Conservation (phyloP, 2,797 vertebrate species). For the Gallinago nigripennis region DNA sequence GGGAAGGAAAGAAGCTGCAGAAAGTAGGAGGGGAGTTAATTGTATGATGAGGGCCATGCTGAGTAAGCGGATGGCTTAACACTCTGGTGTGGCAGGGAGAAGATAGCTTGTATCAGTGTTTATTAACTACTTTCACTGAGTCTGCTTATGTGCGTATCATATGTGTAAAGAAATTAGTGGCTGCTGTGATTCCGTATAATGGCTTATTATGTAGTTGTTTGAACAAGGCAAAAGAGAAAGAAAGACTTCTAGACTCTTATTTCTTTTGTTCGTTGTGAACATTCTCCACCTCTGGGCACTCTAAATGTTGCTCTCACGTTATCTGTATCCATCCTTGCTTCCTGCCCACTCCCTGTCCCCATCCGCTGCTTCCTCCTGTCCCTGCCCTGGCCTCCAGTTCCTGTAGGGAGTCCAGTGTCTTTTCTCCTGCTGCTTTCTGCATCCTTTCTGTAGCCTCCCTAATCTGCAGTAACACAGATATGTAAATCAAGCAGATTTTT, state of each 20-base stretch:
- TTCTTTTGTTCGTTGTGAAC: background rate
- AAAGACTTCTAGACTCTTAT: background rate
- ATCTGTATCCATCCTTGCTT: background rate
- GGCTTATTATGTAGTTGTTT: background rate
- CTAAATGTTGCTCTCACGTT: background rate
- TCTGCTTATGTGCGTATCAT: background rate
- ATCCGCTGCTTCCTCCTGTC: background rate
- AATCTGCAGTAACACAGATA: background rate
- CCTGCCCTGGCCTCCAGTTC: background rate
- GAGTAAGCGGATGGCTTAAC: background rate
- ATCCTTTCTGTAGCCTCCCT: background rate
- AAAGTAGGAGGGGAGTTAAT: conserved; percentile 27
- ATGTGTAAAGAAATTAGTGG: background rate
- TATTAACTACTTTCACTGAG: background rate
- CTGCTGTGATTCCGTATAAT: background rate
- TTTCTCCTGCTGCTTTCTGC: background rate
- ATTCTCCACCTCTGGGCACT: background rate
- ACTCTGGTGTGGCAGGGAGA: background rate
- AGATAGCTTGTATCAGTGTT: background rate
- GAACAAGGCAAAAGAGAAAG: background rate
- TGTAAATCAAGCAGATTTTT: background rate
- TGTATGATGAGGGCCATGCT: background rate
- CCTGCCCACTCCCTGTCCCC: background rate
- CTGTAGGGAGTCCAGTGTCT: accelerated
- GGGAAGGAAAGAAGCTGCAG: conserved; percentile 45